These are phyloP conservation scores for Aradophagus sp. DNA, from an alignment of 1,140 invertebrate genomes.

Conservation along the genomic window DNA sequence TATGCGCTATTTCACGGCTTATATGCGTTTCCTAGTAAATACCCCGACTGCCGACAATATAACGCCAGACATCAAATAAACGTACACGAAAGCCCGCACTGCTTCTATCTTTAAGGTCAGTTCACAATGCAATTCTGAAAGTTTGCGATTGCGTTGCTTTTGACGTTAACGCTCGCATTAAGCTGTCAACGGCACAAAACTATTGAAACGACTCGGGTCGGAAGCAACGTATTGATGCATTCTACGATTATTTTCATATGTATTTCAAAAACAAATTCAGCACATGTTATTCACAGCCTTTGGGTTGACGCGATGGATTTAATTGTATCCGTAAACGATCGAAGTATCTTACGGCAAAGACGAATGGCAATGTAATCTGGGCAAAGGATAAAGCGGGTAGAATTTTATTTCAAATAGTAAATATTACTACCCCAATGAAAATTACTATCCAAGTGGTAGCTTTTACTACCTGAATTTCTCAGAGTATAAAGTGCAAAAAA, in stretches of 20 bases:
- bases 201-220: constrained; percentile 7
- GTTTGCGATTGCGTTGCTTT: constrained; percentile 16
- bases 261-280: too few relatives aligned
- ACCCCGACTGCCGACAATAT: constrained; percentile 40
- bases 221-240: constrained; percentile 1
- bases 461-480: too few relatives aligned
- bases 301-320: too few relatives aligned
- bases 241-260: background rate
- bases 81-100: constrained; percentile 33
- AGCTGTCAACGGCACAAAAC: constrained; percentile 13
- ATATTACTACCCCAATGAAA: too few relatives aligned
- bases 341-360: too few relatives aligned
- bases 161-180: constrained; percentile 22
- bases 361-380: too few relatives aligned
- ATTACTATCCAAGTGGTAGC: too few relatives aligned
- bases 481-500: too few relatives aligned
- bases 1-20: constrained; percentile 49
- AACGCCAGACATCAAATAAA: constrained; percentile 55
- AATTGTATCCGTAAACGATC: too few relatives aligned
- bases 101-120: constrained; percentile 36
- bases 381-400: too few relatives aligned
- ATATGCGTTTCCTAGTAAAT: constrained; percentile 50
- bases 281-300: too few relatives aligned
- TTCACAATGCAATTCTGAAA: constrained; percentile 33
- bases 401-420: too few relatives aligned